Evolutionary conservation across 2,113 vertebrate species (phyloP).

Genomic region (Ovis aries): DNA sequence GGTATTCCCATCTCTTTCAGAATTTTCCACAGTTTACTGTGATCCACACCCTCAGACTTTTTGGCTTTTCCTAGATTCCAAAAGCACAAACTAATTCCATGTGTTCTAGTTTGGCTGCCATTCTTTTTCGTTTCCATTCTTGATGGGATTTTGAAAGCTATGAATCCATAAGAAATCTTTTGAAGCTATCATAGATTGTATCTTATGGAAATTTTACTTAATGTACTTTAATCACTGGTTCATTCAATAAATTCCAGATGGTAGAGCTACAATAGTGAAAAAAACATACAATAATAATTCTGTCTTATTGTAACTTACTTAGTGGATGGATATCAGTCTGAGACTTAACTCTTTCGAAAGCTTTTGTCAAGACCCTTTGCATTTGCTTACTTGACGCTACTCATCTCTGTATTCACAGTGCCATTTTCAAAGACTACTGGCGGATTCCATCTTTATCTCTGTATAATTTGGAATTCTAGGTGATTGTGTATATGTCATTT

Average conservation of each 20-base stretch:
- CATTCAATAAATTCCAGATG: background rate
- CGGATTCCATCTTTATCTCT: background rate
- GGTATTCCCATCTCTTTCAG: too few relatives aligned
- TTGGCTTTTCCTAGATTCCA: background rate
- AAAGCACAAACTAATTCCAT: background rate
- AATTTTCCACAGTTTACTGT: too few relatives aligned
- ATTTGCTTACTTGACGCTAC: background rate
- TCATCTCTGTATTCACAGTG: background rate
- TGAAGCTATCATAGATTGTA: background rate
- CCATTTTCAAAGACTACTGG: background rate
- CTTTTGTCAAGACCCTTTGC: background rate
- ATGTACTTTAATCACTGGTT: background rate
- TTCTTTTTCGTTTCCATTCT: background rate
- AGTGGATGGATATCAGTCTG: background rate
- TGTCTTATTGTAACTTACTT: background rate
- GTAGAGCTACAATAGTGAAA: background rate
- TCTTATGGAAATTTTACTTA: slow-evolving; percentile 16
- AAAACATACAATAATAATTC: background rate
- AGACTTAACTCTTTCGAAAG: background rate
- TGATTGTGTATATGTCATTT: background rate
- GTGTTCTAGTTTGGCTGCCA: background rate
- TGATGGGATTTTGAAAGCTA: background rate
- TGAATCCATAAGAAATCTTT: background rate
- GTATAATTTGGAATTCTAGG: background rate
- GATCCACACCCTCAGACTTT: background rate